A percentile compares a stretch with the other conserved stretches of the same genome.
These are phyloP conservation scores for Rhinoptilus africanus DNA, from an alignment of 2,113 vertebrate genomes.

Conservation along the genomic window DNA sequence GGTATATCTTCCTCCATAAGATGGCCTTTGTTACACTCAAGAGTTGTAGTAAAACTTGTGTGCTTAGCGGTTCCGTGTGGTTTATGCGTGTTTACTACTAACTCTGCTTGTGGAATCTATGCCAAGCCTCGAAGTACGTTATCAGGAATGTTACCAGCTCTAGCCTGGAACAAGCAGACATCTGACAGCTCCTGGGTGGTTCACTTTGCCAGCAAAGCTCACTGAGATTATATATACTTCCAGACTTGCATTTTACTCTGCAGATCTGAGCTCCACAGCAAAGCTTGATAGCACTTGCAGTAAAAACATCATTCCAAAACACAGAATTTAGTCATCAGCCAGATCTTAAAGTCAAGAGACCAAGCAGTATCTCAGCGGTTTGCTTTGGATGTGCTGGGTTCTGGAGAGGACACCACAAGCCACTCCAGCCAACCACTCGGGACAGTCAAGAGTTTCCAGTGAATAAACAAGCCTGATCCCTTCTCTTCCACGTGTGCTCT, in stretches of 20 bases:
- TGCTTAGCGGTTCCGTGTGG: neutral
- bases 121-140: neutral
- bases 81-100: neutral
- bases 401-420: neutral
- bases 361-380: neutral
- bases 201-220: constrained; percentile 3
- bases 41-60: neutral
- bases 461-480: neutral
- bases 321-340: neutral
- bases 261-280: neutral
- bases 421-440: neutral
- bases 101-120: neutral
- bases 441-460: neutral
- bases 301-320: neutral
- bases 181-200: neutral
- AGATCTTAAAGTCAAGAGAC: neutral
- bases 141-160: constrained; percentile 15
- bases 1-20: neutral
- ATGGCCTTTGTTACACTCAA: neutral
- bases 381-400: neutral
- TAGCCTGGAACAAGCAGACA: neutral
- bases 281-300: neutral
- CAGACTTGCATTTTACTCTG: neutral
- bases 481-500: neutral
- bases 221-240: neutral